Conservation (phyloP, 1,140 invertebrate species). For the Drosophila fuyamai region DNA sequence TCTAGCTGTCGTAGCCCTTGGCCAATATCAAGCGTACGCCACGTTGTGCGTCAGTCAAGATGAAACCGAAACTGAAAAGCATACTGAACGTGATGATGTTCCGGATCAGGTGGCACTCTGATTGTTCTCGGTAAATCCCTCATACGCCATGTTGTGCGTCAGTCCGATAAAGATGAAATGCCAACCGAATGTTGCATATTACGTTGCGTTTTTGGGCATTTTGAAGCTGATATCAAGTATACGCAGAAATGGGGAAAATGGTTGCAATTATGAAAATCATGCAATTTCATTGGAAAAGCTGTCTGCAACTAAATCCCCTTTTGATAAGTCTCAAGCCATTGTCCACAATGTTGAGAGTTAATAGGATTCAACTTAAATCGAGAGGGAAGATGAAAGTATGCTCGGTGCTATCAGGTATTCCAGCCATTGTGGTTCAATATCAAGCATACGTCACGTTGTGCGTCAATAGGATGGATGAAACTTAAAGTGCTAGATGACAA, state of each 20-base stretch:
- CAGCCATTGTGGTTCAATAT: background rate
- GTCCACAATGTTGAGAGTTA: too few species aligned
- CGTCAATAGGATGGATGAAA: slow-evolving; percentile 20
- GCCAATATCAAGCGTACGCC: slow-evolving; percentile 31
- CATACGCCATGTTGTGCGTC: slow-evolving; percentile 15
- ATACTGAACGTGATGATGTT: background rate
- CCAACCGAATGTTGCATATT: background rate
- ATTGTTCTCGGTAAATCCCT: background rate
- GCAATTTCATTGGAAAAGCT: too few species aligned
- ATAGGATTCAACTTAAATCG: background rate
- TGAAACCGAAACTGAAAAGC: background rate
- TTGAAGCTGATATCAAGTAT: background rate
- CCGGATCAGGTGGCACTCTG: background rate
- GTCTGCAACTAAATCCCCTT: too few species aligned
- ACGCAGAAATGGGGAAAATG: too few species aligned
- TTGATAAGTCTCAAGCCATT: too few species aligned
- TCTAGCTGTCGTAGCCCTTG: background rate
- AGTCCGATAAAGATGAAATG: slow-evolving; percentile 2
- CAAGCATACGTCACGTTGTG: slow-evolving; percentile 30
- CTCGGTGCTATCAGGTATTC: background rate
- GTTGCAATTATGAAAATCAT: too few species aligned
- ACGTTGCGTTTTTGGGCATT: background rate
- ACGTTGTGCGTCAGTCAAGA: slow-evolving; percentile 13
- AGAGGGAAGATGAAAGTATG: background rate
- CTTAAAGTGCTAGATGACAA: background rate